These are phyloP conservation scores for Andricus quercusramuli DNA, from an alignment of 2,888 invertebrate species.

Conservation along the genomic window DNA sequence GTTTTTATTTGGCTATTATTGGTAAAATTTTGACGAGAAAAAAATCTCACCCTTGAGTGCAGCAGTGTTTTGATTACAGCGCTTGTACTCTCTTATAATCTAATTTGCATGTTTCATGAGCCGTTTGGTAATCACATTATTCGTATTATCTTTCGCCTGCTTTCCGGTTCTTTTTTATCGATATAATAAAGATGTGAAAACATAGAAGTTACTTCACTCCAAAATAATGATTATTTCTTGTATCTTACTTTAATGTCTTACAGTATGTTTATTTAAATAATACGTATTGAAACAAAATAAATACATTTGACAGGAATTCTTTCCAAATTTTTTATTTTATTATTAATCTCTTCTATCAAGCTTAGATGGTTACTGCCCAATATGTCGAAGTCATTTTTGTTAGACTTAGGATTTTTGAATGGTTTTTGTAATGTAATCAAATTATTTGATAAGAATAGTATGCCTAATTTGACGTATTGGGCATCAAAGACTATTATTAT, in stretches of 20 bases:
- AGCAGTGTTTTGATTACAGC: constrained; percentile 11
- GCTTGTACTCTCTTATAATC: constrained; percentile 22
- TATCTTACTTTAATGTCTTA: too few species aligned
- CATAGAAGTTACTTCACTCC: background rate
- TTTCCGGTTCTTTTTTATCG: background rate
- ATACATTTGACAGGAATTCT: background rate
- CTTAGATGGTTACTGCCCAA: too few species aligned
- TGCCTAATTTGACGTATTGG: too few species aligned
- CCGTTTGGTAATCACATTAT: constrained; percentile 17
- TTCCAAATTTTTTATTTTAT: background rate
- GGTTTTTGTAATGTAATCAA: too few species aligned
- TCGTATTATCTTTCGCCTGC: constrained; percentile 16
- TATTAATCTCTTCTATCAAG: too few species aligned
- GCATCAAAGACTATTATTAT: too few species aligned
- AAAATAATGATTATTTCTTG: background rate
- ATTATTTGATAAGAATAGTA: too few species aligned
- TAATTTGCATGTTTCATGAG: constrained; percentile 34
- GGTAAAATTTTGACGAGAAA: constrained; percentile 3
- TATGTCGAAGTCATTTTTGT: too few species aligned
- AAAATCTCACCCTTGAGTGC: background rate
- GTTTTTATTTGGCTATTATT: background rate
- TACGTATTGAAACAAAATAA: background rate
- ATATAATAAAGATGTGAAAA: background rate
- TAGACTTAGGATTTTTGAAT: too few species aligned
- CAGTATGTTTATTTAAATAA: too few species aligned